Base-by-base conservation (phyloP, 1,140 invertebrate species). In the Drosophila insularis region DNA sequence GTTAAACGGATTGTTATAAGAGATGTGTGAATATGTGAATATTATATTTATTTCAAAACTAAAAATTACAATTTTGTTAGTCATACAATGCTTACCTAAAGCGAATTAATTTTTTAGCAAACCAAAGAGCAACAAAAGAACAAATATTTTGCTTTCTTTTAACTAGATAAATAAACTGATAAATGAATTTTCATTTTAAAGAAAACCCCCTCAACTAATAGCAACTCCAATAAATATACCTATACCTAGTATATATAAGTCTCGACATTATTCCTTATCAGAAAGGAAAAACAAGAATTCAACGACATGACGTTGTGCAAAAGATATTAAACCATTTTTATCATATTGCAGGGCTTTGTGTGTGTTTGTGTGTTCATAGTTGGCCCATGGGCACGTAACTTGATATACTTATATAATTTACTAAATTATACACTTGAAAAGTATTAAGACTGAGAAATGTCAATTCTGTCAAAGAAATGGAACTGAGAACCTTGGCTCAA, bases 391-490 rank as follows among this genome's bases (percentile, higher is more conserved):
- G 60, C 80, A 89, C 69, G 84, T 89, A 89, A 89, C 71, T 70
- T 78, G 85, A 89, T 89, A 89, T 89, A 84, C 80, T 89, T 89
- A 89, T 89, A 89, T 84, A 89, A 89, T 89, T 89, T 89, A 46
- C 53, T 89, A 89, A 87, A 89, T 87, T 89, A 89, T 89, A 82
- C 76, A 87, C 84, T 87, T 87, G 79, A 89, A 87, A 79, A 87
- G 82, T 87, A 89, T 89, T 84, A 89, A 89, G 80, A 46, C 11
- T 53, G 68, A 58, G 4, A 37, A 35, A 13, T 58, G 54, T 32
- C 63, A 54, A 27, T 59, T 17, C 43, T 50, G 43, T 50, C 43
- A 71, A 66, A 72, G 76, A 74, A 74, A 78, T 63, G 65, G 62
- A 80, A 75, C 69, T 54, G 63, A 46, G 70, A 71, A 74, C 78